Conservation (phyloP, 2,888 invertebrate genomes). For the Pemphredon lugubris region DNA sequence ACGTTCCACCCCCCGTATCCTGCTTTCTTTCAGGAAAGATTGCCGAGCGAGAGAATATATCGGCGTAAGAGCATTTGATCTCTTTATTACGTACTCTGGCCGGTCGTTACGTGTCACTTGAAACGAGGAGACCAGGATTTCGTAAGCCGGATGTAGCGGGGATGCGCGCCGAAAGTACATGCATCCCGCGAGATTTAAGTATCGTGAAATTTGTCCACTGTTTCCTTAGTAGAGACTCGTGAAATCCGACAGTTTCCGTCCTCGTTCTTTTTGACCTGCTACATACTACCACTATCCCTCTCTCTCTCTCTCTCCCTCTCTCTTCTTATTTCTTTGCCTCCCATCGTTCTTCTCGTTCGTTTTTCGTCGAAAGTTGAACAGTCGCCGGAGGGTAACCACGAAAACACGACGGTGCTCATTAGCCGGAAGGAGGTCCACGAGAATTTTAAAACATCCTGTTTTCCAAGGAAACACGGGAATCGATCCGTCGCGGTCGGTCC, state of each 20-base stretch:
- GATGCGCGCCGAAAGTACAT: not conserved
- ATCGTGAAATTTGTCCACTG: not conserved
- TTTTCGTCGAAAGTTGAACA: slow-evolving; percentile 15
- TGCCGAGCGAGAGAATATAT: no score
- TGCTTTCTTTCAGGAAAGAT: no score
- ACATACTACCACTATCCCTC: no score
- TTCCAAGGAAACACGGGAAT: slow-evolving; percentile 37
- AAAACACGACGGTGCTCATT: slow-evolving; percentile 58
- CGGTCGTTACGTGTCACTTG: no score
- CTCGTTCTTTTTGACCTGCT: no score
- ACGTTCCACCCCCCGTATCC: no score
- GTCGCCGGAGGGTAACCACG: slow-evolving; percentile 30
- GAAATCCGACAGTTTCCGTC: slow-evolving; percentile 9
- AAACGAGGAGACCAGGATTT: no score
- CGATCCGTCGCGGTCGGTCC: slow-evolving; percentile 31
- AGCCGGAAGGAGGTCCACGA: slow-evolving; percentile 42
- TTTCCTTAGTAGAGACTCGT: not conserved
- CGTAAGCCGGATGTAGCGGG: no score
- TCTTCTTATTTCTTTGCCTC: no score
- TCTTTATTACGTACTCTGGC: no score
- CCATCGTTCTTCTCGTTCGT: slow-evolving; percentile 17
- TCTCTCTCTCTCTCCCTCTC: no score
- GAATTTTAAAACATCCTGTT: slow-evolving; percentile 60
- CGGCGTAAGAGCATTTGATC: no score
- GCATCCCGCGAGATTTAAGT: not conserved